phyloP scores from a whole-genome alignment of 2,888 invertebrate genomes.

The Siphlonurus alternatus region DNA sequence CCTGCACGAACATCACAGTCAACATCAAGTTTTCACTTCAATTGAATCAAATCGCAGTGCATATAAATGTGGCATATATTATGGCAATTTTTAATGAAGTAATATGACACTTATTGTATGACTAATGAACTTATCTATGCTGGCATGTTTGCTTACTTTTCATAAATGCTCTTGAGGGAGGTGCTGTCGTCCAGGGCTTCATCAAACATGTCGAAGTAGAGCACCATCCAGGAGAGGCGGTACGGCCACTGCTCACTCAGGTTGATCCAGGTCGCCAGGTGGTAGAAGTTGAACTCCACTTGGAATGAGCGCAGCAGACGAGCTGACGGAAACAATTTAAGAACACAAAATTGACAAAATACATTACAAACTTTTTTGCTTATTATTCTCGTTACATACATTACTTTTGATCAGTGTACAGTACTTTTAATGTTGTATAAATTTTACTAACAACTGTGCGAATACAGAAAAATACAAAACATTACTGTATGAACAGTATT shows the following conservation, averaged over 20 bases:
- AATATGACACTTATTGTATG: no score
- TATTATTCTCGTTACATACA: no score
- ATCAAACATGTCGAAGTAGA: constrained; percentile 81
- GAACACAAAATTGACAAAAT: background rate
- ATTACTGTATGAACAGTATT: no score
- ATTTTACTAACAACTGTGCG: no score
- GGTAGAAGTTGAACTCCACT: constrained; percentile 98
- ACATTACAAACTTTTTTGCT: no score
- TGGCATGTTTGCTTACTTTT: constrained; percentile 83
- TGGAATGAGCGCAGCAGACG: constrained; percentile 94
- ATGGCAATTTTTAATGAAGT: no score
- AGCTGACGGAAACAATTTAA: constrained; percentile 35
- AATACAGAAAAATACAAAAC: no score
- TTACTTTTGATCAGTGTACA: no score
- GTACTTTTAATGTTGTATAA: no score
- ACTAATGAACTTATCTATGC: no score
- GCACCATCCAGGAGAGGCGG: constrained; percentile 92
- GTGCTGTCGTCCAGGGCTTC: constrained; percentile 71
- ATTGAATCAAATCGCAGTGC: background rate
- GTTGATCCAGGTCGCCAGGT: constrained; percentile 95
- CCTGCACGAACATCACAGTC: constrained; percentile 32
- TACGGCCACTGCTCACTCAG: constrained; percentile 99
- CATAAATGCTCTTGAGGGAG: constrained; percentile 78
- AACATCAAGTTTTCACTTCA: constrained; percentile 3
- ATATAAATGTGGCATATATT: background rate